Evolutionary conservation across 2,888 invertebrate species (phyloP).

Genomic region (Acronicta aceris): DNA sequence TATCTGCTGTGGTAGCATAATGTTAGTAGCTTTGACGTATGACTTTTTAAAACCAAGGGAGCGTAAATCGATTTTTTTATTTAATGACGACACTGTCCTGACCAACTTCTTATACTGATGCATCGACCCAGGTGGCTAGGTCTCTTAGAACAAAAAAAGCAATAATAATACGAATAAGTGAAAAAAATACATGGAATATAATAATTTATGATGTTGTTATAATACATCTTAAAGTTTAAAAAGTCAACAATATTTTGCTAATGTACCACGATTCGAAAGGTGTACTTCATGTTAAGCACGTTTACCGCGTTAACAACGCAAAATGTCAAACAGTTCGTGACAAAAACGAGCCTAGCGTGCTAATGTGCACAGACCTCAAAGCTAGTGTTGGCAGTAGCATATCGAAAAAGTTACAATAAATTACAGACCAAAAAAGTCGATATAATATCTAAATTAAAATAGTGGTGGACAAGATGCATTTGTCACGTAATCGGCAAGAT

Average conservation of each 20-base stretch:
- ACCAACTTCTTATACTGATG: too few relatives aligned
- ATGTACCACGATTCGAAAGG: slow-evolving; percentile 13
- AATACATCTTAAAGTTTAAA: not conserved
- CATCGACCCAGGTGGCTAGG: too few relatives aligned
- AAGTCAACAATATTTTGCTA: slow-evolving; percentile 2
- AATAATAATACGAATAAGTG: not conserved
- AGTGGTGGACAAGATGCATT: slow-evolving; percentile 62
- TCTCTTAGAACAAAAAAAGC: too few relatives aligned
- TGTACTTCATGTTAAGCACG: slow-evolving; percentile 38
- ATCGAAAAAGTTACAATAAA: slow-evolving; percentile 11
- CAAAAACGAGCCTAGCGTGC: slow-evolving; percentile 49
- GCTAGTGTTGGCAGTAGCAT: slow-evolving; percentile 49
- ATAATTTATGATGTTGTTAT: too few relatives aligned
- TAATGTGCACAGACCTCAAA: slow-evolving; percentile 47
- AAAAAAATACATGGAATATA: too few relatives aligned
- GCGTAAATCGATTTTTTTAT: too few relatives aligned
- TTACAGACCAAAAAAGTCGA: slow-evolving; percentile 39
- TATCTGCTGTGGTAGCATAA: not conserved
- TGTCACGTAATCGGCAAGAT: slow-evolving; percentile 70
- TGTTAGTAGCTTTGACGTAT: too few relatives aligned
- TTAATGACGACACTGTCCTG: too few relatives aligned
- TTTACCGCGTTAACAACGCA: slow-evolving; percentile 43
- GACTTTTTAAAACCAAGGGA: too few relatives aligned
- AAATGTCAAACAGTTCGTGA: slow-evolving; percentile 56
- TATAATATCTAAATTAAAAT: slow-evolving; percentile 57